Percentiles rank a stretch among this genome's conserved stretches.
These are phyloP conservation scores for Axea sp. DNA, from an alignment of 2,888 invertebrate genomes.

Conservation along the genomic window DNA sequence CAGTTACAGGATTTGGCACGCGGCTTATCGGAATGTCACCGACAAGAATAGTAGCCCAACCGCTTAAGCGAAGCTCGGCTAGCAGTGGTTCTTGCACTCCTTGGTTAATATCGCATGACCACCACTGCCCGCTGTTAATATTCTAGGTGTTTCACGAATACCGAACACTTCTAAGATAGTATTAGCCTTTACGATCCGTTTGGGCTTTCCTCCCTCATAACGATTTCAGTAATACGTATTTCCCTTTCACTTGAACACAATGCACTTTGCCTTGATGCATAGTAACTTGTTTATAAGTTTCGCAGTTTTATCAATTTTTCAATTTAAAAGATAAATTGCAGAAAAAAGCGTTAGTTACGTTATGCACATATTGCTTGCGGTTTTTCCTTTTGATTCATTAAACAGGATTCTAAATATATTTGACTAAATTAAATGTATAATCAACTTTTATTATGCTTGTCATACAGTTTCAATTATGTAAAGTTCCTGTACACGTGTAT, in stretches of 20 bases:
- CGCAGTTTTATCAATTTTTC: conserved; percentile 23
- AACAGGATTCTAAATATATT: no score
- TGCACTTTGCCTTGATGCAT: conserved; percentile 21
- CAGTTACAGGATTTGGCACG: conserved; percentile 73
- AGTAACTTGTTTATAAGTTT: conserved; percentile 16
- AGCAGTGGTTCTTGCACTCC: conserved; percentile 70
- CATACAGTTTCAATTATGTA: no score
- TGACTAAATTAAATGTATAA: no score
- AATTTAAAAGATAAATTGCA: no score
- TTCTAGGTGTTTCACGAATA: conserved; percentile 60
- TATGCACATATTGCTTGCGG: no score
- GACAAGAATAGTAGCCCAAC: conserved; percentile 75
- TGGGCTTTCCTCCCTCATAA: conserved; percentile 53
- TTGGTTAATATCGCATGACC: conserved; percentile 49
- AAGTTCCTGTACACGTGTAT: no score
- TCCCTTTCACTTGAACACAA: conserved; percentile 58
- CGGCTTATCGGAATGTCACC: conserved; percentile 76
- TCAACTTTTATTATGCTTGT: no score
- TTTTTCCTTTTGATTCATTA: no score
- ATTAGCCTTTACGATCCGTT: conserved; percentile 48
- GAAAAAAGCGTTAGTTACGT: no score
- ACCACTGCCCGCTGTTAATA: conserved; percentile 60
- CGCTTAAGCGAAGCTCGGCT: conserved; percentile 64
- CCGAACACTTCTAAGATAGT: conserved; percentile 49
- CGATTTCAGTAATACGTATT: conserved; percentile 51